These are phyloP conservation scores for Oscheius onirici DNA, from an alignment of 2,888 invertebrate genomes.

Conservation along the genomic window DNA sequence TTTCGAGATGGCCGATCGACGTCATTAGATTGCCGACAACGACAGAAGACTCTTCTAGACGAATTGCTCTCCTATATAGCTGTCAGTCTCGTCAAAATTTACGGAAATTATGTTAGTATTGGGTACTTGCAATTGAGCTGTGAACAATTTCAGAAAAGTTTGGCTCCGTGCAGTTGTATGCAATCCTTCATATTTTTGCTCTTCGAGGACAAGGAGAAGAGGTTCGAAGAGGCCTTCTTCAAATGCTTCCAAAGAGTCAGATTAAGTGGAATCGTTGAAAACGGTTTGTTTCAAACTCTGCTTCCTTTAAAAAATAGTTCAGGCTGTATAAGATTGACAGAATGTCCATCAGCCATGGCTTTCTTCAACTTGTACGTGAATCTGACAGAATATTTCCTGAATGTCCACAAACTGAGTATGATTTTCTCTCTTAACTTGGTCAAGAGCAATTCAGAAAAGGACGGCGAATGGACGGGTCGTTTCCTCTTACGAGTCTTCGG, in stretches of 20 bases:
- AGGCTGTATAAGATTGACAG: neutral
- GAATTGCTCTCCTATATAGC: neutral
- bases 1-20: neutral
- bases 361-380: neutral
- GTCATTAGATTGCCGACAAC: neutral
- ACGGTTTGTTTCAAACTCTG: neutral
- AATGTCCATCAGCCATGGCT: neutral
- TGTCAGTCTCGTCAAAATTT: conserved; percentile 13
- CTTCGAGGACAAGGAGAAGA: conserved; percentile 22
- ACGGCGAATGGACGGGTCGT: neutral
- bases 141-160: neutral
- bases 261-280: neutral
- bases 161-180: conserved; percentile 12
- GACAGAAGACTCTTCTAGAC: neutral
- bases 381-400: conserved; percentile 7
- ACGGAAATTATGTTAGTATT: conserved; percentile 4
- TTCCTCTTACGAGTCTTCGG: conserved; percentile 18
- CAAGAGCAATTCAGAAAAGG: neutral
- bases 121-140: neutral
- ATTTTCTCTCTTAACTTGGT: too few species aligned
- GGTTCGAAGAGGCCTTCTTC: conserved; percentile 8
- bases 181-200: conserved; percentile 21
- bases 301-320: neutral
- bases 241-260: conserved; percentile 5
- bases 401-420: conserved; percentile 12